Evolutionary conservation across 2,888 invertebrate genomes (phyloP), one percentile per base, ranked within the genome.

Genomic region (Nipponacmea schrenckii): DNA sequence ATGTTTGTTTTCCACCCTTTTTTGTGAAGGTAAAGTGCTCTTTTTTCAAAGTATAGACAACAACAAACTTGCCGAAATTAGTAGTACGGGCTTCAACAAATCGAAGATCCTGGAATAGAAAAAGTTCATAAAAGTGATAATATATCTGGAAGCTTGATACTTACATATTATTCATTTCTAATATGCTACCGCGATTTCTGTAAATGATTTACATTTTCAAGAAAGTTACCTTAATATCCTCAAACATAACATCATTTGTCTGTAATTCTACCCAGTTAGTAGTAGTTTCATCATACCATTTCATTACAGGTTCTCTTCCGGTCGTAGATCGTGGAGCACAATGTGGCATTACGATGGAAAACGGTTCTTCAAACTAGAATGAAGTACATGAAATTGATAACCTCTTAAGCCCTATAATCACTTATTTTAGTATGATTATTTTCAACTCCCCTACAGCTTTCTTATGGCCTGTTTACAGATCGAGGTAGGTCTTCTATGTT

Each of bases 341-440:
- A 67, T 84, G 83, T 2, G 87, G 86, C 1, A 86, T 75, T 7
- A 84, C 80, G 1, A 86, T 68, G 1, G 81, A 77, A 71, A 85
- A 64, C 3, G 85, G 84, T 63, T 82, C 84, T 20, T 83, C 82
- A 69, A 81, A 80, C 85, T 85, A 75, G 1, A 77, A 44, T 62
- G 26, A 45, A 62, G 65, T 8, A 7, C 10, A 10, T 39, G 8
- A 39, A n/a, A n/a, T n/a, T n/a, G 39, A 39, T 10, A 39, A 39
- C 10, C 1, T 7, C 7, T 39, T 39, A 2, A 39, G 10, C 1
- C 1, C 10, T 39, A 39, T 39, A 39, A 8, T 39, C 39, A 39
- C 39, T 39, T 31, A 3, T 31, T 31, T 5, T 3, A 31, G 5
- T 31, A 31, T 31, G 31, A 2, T 5, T 31, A 31, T 31, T 31